Conservation (phyloP, 2,888 invertebrate genomes). For the Galeopsomyia nigrocyanea region DNA sequence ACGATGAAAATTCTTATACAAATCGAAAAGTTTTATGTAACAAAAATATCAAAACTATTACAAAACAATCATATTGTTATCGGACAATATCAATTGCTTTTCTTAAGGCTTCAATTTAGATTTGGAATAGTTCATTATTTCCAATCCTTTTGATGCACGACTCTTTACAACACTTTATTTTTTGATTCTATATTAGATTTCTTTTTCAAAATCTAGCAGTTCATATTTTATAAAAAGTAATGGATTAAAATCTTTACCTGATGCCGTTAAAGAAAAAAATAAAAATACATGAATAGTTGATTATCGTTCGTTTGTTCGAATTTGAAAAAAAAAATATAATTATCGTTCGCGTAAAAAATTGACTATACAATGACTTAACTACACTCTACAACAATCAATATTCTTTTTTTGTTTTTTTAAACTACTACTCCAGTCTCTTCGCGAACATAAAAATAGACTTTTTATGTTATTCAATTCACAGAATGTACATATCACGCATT, state of each 20-base stretch:
- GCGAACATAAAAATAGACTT: constrained; percentile 63
- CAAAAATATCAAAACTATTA: too few relatives aligned
- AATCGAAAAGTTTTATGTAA: not conserved
- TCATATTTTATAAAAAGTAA: too few relatives aligned
- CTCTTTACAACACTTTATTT: too few relatives aligned
- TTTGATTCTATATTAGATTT: too few relatives aligned
- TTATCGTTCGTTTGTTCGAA: not conserved
- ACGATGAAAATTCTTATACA: constrained; percentile 19
- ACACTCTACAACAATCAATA: constrained; percentile 46
- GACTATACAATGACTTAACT: constrained; percentile 51
- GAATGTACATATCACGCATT: constrained; percentile 61
- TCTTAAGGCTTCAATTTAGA: too few relatives aligned
- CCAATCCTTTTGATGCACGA: too few relatives aligned
- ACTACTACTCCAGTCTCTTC: constrained; percentile 55
- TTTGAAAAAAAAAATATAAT: not conserved
- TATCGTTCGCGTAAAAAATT: constrained; percentile 45
- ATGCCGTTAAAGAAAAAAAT: too few relatives aligned
- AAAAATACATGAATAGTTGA: not conserved
- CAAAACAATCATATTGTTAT: too few relatives aligned
- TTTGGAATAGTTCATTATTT: too few relatives aligned
- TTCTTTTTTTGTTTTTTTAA: constrained; percentile 48
- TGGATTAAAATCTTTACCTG: too few relatives aligned
- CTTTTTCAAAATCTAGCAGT: too few relatives aligned
- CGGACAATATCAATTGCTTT: too few relatives aligned
- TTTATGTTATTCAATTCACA: constrained; percentile 55